Base-by-base conservation (phyloP, 1,140 invertebrate genomes). In the Pseudachorutes palmiensis region DNA sequence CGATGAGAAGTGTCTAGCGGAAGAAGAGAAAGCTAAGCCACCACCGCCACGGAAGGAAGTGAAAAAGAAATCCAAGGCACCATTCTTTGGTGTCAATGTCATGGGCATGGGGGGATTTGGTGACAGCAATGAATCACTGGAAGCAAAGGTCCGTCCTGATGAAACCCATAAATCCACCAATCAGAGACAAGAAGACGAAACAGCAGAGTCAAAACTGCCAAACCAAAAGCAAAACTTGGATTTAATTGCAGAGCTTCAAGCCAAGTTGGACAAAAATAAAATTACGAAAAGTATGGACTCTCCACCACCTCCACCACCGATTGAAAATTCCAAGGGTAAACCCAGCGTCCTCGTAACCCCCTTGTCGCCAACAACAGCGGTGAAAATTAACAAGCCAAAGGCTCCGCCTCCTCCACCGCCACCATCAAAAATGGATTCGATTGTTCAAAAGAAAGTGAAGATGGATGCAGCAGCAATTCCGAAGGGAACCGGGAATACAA, bases 331-430 rank as follows among this genome's bases (percentile, higher is more conserved):
- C 36, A 45, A 45, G n/a, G n/a, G n/a, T n/a, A n/a, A n/a, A n/a
- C n/a, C n/a, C n/a, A n/a, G n/a, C n/a, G n/a, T n/a, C n/a, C n/a
- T n/a, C n/a, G n/a, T n/a, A n/a, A n/a, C n/a, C n/a, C n/a, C n/a
- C n/a, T n/a, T n/a, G n/a, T n/a, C n/a, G n/a, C n/a, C n/a, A n/a
- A n/a, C 51, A 55, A 24, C 24, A 5, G 24, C 51, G 9, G 22
- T n/a, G 24, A 24, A 73, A 64, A 51, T 74, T 14, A 67, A 48
- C 31, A 74, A 74, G 59, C 72, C 72, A 2, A 71, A 70, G 26
- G 72, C 72, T 33, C 72, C 72, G 1, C 72, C 72, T 30, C 72
- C 72, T 16, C 72, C 72, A 19, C 72, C 72, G 22, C 72, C 72
- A 22, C 32, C 41, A 59, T 9, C 59, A 9, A 45, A 45, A 45